These are phyloP conservation scores for Radopholus similis DNA, from an alignment of 1,140 invertebrate species.

Conservation along the genomic window DNA sequence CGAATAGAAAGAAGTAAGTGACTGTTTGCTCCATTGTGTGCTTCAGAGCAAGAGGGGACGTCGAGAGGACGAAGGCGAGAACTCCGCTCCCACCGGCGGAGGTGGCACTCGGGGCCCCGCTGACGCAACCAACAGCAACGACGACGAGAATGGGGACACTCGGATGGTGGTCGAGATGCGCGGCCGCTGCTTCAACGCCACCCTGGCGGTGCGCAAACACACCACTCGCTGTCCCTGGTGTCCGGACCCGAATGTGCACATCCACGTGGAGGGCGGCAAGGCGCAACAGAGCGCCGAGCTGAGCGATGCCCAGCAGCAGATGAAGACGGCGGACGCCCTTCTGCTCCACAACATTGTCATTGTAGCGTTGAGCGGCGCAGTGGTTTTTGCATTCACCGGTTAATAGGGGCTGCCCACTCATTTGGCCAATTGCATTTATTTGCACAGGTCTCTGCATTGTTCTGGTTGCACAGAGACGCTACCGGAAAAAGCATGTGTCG, in stretches of 20 bases:
- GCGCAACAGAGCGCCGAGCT: background rate
- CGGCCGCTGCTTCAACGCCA: conserved; percentile 35
- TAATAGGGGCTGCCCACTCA: background rate
- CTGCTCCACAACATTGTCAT: conserved; percentile 28
- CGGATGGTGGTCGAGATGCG: conserved; percentile 22
- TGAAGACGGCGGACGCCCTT: conserved; percentile 2
- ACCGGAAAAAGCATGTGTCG: background rate
- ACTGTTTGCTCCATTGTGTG: too few species aligned
- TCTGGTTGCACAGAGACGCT: conserved; percentile 19
- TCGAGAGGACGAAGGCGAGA: too few species aligned
- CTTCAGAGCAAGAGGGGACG: too few species aligned
- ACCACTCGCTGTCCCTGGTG: conserved; percentile 32
- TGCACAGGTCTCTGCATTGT: conserved; percentile 15
- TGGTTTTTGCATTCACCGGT: conserved; percentile 26
- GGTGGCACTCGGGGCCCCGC: too few species aligned
- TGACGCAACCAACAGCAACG: too few species aligned
- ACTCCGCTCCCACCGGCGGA: too few species aligned
- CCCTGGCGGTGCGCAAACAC: conserved; percentile 24
- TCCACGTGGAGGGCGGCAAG: conserved; percentile 18
- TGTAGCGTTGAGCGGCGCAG: conserved; percentile 19
- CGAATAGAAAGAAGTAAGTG: too few species aligned
- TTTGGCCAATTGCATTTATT: conserved; percentile 1
- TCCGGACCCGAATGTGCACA: conserved; percentile 32
- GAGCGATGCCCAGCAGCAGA: background rate
- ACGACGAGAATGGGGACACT: background rate